These are phyloP conservation scores for Habropoda laboriosa DNA, from an alignment of 1,140 invertebrate species.

Conservation along the genomic window DNA sequence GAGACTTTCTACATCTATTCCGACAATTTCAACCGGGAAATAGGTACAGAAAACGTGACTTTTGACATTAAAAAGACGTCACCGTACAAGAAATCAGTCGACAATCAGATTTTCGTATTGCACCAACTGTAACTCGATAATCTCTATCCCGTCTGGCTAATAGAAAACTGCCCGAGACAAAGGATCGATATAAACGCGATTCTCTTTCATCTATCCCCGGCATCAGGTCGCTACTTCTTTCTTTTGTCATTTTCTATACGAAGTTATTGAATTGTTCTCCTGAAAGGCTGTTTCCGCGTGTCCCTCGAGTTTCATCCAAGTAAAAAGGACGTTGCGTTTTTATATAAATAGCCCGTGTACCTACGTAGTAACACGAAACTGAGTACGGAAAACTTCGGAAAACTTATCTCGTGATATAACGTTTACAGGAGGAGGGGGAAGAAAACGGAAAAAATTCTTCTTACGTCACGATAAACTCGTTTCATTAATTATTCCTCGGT, in stretches of 20 bases:
- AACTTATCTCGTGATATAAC: no score
- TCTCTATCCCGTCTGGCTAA: neutral
- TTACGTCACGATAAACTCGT: no score
- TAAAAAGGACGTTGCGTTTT: neutral
- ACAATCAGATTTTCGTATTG: neutral
- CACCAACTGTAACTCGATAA: neutral
- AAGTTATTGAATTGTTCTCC: neutral
- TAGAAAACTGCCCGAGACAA: neutral
- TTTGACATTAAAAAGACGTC: neutral
- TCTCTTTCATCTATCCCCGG: neutral
- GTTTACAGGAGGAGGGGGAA: no score
- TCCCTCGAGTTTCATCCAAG: neutral
- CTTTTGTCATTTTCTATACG: constrained; percentile 10
- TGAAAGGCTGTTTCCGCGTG: neutral
- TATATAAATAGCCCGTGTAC: neutral
- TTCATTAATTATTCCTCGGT: no score
- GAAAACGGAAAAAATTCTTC: no score
- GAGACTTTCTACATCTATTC: no score
- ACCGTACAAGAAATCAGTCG: neutral
- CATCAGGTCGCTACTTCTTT: neutral
- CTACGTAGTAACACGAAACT: no score
- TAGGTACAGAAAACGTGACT: neutral
- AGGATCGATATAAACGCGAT: constrained; percentile 2
- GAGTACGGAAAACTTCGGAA: no score
- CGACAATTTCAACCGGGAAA: no score